These are phyloP conservation scores for Chloropsis hardwickii DNA, from an alignment of 2,113 vertebrate species.

Conservation along the genomic window DNA sequence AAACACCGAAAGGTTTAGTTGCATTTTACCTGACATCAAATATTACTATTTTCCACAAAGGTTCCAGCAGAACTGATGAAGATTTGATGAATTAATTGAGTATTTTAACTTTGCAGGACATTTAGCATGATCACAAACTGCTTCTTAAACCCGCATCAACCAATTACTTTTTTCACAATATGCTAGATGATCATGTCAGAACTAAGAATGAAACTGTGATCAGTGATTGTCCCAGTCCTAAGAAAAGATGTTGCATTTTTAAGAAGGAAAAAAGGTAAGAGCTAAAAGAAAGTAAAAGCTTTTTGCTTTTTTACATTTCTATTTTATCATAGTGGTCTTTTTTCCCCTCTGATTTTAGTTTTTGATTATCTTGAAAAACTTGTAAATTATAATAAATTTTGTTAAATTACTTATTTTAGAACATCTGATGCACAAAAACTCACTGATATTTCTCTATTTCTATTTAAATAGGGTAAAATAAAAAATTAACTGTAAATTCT, in stretches of 20 bases:
- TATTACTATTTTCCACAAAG: not conserved
- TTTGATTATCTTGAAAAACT: not conserved
- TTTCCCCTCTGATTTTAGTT: not conserved
- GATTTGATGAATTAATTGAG: not conserved
- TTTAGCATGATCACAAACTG: not conserved
- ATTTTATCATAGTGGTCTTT: not conserved
- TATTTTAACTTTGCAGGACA: not conserved
- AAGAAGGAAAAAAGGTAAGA: not conserved
- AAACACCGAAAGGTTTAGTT: not conserved
- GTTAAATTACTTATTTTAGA: not conserved
- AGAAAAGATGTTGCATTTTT: not conserved
- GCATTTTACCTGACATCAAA: not conserved
- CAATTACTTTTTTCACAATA: not conserved
- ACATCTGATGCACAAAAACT: not conserved
- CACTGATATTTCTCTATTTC: not conserved
- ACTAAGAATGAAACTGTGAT: not conserved
- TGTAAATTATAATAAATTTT: not conserved
- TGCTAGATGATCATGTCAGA: not conserved
- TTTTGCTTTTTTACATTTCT: not conserved
- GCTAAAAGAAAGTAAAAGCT: not conserved
- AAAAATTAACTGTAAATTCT: not conserved
- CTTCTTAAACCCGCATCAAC: not conserved
- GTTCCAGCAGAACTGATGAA: not conserved
- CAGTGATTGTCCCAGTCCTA: not conserved
- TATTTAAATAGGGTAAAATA: not conserved